phyloP scores from a whole-genome alignment of 2,797 vertebrate genomes.

The Crocidura indochinensis region DNA sequence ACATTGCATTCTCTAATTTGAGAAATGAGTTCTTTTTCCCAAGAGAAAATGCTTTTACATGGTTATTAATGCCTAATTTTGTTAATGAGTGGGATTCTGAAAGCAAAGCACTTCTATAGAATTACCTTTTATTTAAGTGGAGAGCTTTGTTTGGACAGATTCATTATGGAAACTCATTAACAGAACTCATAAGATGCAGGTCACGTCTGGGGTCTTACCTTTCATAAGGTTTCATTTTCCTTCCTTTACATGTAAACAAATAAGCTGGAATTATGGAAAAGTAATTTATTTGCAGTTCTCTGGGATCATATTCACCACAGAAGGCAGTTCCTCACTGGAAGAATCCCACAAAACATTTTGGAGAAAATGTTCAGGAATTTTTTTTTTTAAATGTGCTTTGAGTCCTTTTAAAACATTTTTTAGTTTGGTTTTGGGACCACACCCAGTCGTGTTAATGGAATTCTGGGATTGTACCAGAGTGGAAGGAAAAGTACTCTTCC shows the following conservation, averaged over 20 bases:
- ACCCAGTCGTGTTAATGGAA: too few relatives aligned
- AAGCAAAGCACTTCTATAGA: constrained; percentile 48
- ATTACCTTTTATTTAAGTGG: constrained; percentile 57
- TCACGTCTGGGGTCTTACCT: constrained; percentile 61
- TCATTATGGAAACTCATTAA: constrained; percentile 75
- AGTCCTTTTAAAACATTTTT: neutral
- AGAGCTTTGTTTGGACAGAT: constrained; percentile 75
- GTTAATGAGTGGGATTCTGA: constrained; percentile 42
- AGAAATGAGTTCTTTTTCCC: constrained; percentile 30
- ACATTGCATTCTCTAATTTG: constrained; percentile 40
- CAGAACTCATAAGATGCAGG: constrained; percentile 67
- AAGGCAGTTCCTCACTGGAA: constrained; percentile 42
- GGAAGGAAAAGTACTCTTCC: too few relatives aligned
- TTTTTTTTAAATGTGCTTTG: constrained; percentile 11
- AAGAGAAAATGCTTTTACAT: constrained; percentile 57
- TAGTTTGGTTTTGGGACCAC: too few relatives aligned
- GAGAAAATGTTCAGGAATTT: constrained; percentile 64
- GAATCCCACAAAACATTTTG: constrained; percentile 43
- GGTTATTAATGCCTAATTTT: constrained; percentile 60
- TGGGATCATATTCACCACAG: constrained; percentile 35
- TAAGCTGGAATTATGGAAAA: constrained; percentile 57
- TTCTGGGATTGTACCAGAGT: too few relatives aligned
- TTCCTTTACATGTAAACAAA: constrained; percentile 69
- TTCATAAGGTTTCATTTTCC: constrained; percentile 65
- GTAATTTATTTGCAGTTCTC: constrained; percentile 47